phyloP scores from a whole-genome alignment of 1,140 invertebrate species.

The Belonocnema kinseyi region DNA sequence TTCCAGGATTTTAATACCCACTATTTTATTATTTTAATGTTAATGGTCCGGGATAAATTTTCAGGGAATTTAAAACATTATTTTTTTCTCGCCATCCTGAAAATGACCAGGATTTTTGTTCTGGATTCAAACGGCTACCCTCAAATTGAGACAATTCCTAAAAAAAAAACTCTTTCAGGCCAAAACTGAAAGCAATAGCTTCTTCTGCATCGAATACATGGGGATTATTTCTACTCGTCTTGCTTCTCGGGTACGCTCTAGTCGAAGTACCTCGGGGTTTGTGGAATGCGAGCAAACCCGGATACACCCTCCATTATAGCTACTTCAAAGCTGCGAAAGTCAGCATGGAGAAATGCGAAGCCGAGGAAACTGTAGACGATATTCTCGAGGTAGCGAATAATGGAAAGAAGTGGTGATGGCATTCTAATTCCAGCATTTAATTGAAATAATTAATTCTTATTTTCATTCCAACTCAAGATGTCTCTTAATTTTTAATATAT shows the following conservation, averaged over 20 bases:
- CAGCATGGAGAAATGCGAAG: constrained; percentile 96
- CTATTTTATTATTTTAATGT: too few relatives aligned
- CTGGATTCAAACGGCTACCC: too few relatives aligned
- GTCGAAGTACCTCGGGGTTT: constrained; percentile 95
- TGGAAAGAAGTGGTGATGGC: neutral
- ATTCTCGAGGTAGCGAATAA: constrained; percentile 86
- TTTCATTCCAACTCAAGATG: constrained; percentile 12
- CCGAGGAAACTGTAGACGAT: constrained; percentile 97
- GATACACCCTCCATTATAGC: constrained; percentile 88
- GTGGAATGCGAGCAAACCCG: constrained; percentile 90
- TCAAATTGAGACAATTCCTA: too few relatives aligned
- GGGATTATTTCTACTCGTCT: constrained; percentile 96
- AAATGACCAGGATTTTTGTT: too few relatives aligned
- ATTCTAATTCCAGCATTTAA: neutral
- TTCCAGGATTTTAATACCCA: too few relatives aligned
- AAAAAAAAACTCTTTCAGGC: constrained; percentile 67
- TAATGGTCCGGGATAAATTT: too few relatives aligned
- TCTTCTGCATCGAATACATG: constrained; percentile 99
- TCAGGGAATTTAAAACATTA: too few relatives aligned
- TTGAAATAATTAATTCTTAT: neutral
- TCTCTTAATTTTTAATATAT: constrained; percentile 9
- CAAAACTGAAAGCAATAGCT: constrained; percentile 96
- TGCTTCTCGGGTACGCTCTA: constrained; percentile 96
- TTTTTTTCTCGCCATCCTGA: too few relatives aligned
- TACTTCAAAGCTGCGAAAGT: constrained; percentile 99